A percentile compares a stretch with the other conserved stretches of the same genome.
Evolutionary conservation across 1,140 invertebrate genomes (phyloP).

Genomic region (Drosophila guanche): DNA sequence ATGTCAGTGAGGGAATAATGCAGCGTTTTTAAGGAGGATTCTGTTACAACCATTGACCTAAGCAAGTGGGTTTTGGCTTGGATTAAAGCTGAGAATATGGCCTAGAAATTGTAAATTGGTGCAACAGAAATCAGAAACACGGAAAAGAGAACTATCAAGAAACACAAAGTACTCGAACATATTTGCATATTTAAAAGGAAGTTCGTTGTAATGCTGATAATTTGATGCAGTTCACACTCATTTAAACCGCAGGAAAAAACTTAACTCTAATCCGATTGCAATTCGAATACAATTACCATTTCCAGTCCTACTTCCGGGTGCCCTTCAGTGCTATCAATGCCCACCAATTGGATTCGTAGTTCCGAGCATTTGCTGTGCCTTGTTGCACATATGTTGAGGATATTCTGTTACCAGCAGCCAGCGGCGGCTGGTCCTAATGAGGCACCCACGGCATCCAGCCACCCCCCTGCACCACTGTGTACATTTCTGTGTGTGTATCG

Average conservation of each 20-base stretch:
- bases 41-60: slow-evolving; percentile 30
- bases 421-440: slow-evolving; percentile 5
- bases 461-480: slow-evolving; percentile 8
- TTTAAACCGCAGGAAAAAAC: no score
- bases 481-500: slow-evolving; percentile 21
- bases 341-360: slow-evolving; percentile 24
- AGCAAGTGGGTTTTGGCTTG: slow-evolving; percentile 16
- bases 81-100: slow-evolving; percentile 12
- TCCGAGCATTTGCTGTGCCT: slow-evolving; percentile 23
- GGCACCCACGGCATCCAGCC: slow-evolving; percentile 19
- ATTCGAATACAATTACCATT: no score
- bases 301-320: neutral
- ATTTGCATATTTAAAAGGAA: no score
- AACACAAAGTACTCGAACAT: no score
- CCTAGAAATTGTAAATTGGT: slow-evolving; percentile 5
- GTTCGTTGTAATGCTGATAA: no score
- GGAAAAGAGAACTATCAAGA: neutral
- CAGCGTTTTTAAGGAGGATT: slow-evolving; percentile 7
- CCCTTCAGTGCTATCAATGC: neutral
- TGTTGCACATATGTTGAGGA: slow-evolving; percentile 62
- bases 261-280: no score
- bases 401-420: slow-evolving; percentile 47
- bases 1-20: slow-evolving; percentile 1
- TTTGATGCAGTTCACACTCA: no score
- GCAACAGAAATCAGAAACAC: neutral